phyloP scores from a whole-genome alignment of 2,797 vertebrate genomes.

The Phoxinus dragarum region DNA sequence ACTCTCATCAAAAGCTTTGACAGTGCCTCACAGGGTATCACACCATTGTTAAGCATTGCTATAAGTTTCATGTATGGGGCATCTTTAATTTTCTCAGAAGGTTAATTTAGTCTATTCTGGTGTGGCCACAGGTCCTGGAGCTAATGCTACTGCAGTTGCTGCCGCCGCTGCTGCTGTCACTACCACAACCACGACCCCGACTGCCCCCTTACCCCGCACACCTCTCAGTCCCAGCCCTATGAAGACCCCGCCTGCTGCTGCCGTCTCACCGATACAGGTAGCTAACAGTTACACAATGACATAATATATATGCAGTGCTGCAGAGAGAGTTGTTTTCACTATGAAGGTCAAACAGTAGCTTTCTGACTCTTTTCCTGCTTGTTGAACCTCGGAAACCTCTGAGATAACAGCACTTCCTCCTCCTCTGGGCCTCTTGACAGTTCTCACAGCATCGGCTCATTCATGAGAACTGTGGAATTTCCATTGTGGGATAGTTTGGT shows the following conservation, averaged over 20 bases:
- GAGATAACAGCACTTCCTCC: constrained; percentile 33
- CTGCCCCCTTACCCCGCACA: constrained; percentile 87
- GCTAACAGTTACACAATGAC: neutral
- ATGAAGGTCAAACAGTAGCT: constrained; percentile 11
- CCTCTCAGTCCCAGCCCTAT: constrained; percentile 95
- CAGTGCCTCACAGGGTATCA: constrained; percentile 86
- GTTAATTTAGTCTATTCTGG: neutral
- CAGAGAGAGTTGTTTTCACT: neutral
- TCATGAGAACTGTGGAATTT: constrained; percentile 8
- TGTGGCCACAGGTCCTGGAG: constrained; percentile 67
- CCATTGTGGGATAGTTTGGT: constrained; percentile 22
- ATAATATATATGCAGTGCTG: neutral
- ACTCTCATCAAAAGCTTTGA: constrained; percentile 92
- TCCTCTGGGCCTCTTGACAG: constrained; percentile 5
- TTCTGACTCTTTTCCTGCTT: constrained; percentile 30
- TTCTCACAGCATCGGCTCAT: constrained; percentile 26
- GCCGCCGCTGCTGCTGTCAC: constrained; percentile 68
- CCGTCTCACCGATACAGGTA: constrained; percentile 61
- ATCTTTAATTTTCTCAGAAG: neutral
- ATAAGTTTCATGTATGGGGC: neutral
- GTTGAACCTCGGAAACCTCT: constrained; percentile 16
- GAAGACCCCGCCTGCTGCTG: constrained; percentile 84
- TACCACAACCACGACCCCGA: constrained; percentile 73
- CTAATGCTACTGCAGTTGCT: constrained; percentile 66
- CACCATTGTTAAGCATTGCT: neutral